Percentiles rank a stretch among this genome's conserved stretches.
phyloP scores from a whole-genome alignment of 2,113 vertebrate species.

The Spea multiplicata region DNA sequence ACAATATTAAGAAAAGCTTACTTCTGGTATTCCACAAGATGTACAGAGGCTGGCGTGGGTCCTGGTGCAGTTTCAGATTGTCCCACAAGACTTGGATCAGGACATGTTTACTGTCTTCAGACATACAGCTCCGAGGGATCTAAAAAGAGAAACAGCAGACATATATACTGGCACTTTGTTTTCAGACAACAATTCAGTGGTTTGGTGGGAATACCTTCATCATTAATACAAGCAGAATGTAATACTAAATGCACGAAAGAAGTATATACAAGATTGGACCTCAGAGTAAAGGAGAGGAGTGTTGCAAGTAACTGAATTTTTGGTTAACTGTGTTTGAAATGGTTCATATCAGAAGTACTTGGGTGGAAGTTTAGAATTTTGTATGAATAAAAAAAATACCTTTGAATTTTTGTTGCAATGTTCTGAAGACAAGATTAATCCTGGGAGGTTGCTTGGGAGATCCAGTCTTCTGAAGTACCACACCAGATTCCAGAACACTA shows the following conservation, averaged over 20 bases:
- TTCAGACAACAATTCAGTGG: not conserved
- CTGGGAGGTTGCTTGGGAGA: constrained; percentile 90
- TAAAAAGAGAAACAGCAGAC: constrained; percentile 50
- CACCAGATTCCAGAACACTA: constrained; percentile 97
- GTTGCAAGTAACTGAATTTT: too few species aligned
- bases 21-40: constrained; percentile 93
- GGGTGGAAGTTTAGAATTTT: too few species aligned
- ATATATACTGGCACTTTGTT: not conserved
- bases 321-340: too few species aligned
- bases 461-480: constrained; percentile 97
- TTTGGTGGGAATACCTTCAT: too few species aligned
- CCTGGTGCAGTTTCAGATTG: constrained; percentile 92
- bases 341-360: too few species aligned
- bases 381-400: constrained; percentile 61
- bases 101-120: constrained; percentile 94
- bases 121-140: constrained; percentile 78
- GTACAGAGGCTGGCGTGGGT: constrained; percentile 88
- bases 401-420: constrained; percentile 84
- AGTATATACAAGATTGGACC: too few species aligned
- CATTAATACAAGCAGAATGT: too few species aligned
- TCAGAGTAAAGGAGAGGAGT: too few species aligned
- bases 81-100: constrained; percentile 97
- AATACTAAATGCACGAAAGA: too few species aligned
- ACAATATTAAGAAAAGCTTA: constrained; percentile 63
- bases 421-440: constrained; percentile 89